Percentiles rank a stretch among this genome's conserved stretches.
Evolutionary conservation across 2,797 vertebrate genomes (phyloP).

Genomic region (Molossus molossus): DNA sequence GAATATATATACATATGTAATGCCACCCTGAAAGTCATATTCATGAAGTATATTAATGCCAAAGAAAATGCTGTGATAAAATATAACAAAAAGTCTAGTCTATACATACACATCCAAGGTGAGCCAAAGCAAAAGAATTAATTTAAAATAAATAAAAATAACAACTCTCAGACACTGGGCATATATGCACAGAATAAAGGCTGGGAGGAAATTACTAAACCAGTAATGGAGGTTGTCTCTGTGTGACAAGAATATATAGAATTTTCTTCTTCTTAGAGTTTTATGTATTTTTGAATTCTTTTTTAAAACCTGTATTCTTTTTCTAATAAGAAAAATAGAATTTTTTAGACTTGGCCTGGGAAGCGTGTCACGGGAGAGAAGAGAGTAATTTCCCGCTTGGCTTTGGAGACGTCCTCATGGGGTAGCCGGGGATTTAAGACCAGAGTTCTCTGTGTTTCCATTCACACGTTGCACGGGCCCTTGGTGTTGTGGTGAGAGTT

Average conservation of each 20-base stretch:
- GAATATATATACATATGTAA: not conserved
- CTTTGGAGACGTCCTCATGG: constrained; percentile 16
- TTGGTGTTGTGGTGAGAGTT: not conserved
- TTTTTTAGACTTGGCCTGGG: constrained; percentile 14
- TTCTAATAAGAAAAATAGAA: constrained; percentile 21
- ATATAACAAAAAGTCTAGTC: not conserved
- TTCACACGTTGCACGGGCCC: not conserved
- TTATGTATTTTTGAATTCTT: constrained; percentile 8
- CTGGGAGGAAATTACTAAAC: not conserved
- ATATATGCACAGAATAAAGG: not conserved
- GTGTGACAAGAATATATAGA: not conserved
- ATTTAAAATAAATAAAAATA: not conserved
- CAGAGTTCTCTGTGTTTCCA: not conserved
- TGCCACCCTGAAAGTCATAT: not conserved
- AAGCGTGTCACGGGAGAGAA: not conserved
- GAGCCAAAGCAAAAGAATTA: not conserved
- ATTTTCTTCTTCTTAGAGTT: constrained; percentile 47
- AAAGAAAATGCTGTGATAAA: not conserved
- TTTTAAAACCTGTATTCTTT: not conserved
- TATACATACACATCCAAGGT: not conserved
- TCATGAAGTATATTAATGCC: not conserved
- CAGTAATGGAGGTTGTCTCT: not conserved
- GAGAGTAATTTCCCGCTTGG: not conserved
- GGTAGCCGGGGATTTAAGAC: constrained; percentile 43
- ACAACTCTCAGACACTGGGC: not conserved